Evolutionary conservation across 1,140 invertebrate species (phyloP), one percentile per base, ranked within the genome.

Genomic region (Penaeus japonicus): DNA sequence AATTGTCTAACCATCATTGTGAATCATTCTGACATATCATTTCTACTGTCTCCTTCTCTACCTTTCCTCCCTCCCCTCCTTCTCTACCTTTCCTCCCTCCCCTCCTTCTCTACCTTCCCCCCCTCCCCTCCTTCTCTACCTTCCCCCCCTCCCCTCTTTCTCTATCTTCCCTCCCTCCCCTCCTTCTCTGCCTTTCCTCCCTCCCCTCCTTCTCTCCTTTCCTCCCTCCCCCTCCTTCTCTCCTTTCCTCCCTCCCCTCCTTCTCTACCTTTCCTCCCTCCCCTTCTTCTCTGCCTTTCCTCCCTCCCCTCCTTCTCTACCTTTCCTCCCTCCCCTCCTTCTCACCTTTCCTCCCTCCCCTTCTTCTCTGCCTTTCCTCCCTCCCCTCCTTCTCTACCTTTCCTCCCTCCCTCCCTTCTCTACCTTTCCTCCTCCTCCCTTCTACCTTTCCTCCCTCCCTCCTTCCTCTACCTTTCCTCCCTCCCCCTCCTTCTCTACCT

Each of bases 141-240:
- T n/a, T n/a, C n/a, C n/a, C n/a, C n/a, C n/a, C n/a, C n/a, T 70
- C 82, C 88, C 53, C 88, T 82, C 39, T 87, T 78, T n/a, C 83
- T 53, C 47, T 87, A 55, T 62, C 77, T 65, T 22, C 65, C 83
- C 32, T 59, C 30, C 59, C 84, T 79, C 55, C 65, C 35, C 39
- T 87, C 84, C 35, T 55, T 55, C 27, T 87, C 84, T 65, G 57
- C 73, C 73, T 73, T 79, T 35, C 47, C 87, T 79, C 82, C 70
- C 22, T 10, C 39, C 35, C 47, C 54, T 35, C 18, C 30, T 75
- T 84, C 55, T 78, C 20, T 89, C 70, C 15, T 80, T 77, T 22
- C 89, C 73, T 88, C 79, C 88, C 22, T 84, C 62, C 20, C 79
- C 55, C 24, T 89, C 77, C 20, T 59, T 84, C 55, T 81, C 65